Evolutionary conservation across 2,797 vertebrate genomes (phyloP).

Genomic region (Hippocampus kuda): DNA sequence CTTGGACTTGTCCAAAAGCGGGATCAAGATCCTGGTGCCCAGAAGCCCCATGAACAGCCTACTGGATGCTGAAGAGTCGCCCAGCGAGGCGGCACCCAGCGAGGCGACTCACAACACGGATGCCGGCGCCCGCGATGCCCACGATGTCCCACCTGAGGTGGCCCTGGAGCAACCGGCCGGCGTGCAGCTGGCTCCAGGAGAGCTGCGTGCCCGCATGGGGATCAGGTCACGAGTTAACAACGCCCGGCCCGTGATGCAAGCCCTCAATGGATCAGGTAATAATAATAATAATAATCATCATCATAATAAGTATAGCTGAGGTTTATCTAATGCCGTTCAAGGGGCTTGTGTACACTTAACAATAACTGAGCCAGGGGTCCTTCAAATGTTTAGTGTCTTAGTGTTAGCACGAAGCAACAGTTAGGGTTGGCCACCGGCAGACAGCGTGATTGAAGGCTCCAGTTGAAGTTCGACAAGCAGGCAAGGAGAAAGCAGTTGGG

Average conservation of each 20-base stretch:
- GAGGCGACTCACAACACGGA: constrained; percentile 83
- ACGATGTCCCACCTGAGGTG: constrained; percentile 83
- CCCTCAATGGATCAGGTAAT: constrained; percentile 79
- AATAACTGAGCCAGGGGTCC: too few species aligned
- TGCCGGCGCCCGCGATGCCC: constrained; percentile 75
- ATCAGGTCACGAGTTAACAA: constrained; percentile 78
- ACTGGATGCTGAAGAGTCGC: constrained; percentile 76
- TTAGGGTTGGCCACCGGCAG: too few species aligned
- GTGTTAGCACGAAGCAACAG: too few species aligned
- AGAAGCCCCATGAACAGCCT: constrained; percentile 88
- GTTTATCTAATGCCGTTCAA: too few species aligned
- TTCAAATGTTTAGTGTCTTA: too few species aligned
- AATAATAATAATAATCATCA: background rate
- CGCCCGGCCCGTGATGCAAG: constrained; percentile 67
- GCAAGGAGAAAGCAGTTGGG: too few species aligned
- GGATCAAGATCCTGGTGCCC: constrained; percentile 97
- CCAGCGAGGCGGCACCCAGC: constrained; percentile 80
- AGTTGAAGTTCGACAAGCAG: too few species aligned
- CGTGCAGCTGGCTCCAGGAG: constrained; percentile 77
- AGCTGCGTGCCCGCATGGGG: constrained; percentile 92
- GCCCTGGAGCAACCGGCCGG: constrained; percentile 78
- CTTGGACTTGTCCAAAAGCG: constrained; percentile 85
- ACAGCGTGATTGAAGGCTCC: too few species aligned
- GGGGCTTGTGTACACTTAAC: too few species aligned
- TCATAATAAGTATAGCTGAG: too few species aligned